Percentiles rank a stretch among this genome's conserved stretches.
phyloP scores from a whole-genome alignment of 2,888 invertebrate species.

The Coenonympha glycerion region DNA sequence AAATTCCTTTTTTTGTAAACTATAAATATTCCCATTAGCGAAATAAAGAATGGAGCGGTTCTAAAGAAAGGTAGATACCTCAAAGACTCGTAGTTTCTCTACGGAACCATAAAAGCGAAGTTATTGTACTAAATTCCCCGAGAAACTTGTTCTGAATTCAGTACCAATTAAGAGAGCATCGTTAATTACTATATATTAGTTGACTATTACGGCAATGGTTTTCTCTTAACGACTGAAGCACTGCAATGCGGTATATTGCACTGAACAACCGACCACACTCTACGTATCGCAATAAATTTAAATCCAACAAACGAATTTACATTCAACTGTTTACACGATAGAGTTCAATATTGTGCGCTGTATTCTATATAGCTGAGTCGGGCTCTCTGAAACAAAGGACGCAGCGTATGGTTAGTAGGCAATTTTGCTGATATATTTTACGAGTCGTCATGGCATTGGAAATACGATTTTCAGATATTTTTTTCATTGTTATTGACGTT shows the following conservation, averaged over 20 bases:
- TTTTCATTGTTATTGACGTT: slow-evolving; percentile 10
- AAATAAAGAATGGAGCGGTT: not conserved
- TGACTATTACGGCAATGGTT: slow-evolving; percentile 32
- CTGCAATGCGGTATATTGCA: slow-evolving; percentile 35
- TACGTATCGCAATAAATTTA: slow-evolving; percentile 27
- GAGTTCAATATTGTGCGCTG: slow-evolving; percentile 22
- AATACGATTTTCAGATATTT: slow-evolving; percentile 20
- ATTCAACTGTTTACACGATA: slow-evolving; percentile 24
- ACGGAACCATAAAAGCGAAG: slow-evolving; percentile 10
- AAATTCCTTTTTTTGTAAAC: no score
- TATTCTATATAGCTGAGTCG: slow-evolving; percentile 17
- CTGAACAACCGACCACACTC: slow-evolving; percentile 26
- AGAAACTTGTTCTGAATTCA: slow-evolving; percentile 23
- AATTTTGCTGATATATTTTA: slow-evolving; percentile 25
- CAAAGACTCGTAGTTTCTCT: not conserved
- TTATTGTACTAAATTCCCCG: slow-evolving; percentile 19
- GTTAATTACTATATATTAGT: slow-evolving; percentile 34
- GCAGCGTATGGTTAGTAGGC: slow-evolving; percentile 25
- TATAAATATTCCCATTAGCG: no score
- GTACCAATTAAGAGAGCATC: slow-evolving; percentile 30
- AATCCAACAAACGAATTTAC: slow-evolving; percentile 25
- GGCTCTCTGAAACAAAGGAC: slow-evolving; percentile 25
- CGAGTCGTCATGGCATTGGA: slow-evolving; percentile 19
- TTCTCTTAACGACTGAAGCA: slow-evolving; percentile 29
- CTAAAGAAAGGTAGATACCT: not conserved